Conservation (phyloP, 2,888 invertebrate genomes). For the Aleiodes testaceus region DNA sequence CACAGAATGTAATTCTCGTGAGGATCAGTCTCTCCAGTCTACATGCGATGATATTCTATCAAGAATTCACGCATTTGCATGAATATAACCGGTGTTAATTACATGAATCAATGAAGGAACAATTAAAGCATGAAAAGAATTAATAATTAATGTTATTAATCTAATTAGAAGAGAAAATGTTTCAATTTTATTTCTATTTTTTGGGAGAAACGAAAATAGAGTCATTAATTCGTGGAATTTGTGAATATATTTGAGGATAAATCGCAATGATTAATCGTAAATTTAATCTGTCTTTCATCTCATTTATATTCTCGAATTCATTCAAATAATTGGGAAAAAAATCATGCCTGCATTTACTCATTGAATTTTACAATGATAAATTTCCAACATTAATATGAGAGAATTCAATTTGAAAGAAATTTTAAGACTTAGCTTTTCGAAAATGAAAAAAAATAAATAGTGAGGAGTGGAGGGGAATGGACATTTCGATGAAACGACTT, state of each 20-base stretch:
- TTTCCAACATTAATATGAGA: background rate
- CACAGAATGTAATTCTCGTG: slow-evolving; percentile 53
- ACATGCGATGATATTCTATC: slow-evolving; percentile 61
- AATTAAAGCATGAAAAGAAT: slow-evolving; percentile 10
- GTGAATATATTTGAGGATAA: too few species aligned
- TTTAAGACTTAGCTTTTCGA: too few species aligned
- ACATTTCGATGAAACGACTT: too few species aligned
- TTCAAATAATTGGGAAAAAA: background rate
- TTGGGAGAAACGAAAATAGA: background rate
- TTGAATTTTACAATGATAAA: slow-evolving; percentile 15
- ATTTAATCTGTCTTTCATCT: too few species aligned
- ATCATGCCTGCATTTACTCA: background rate
- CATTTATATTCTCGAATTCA: too few species aligned
- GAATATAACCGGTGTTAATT: slow-evolving; percentile 47
- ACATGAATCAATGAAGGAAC: background rate
- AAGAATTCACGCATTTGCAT: slow-evolving; percentile 65
- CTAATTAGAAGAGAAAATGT: background rate
- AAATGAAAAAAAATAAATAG: too few species aligned
- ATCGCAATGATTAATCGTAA: too few species aligned
- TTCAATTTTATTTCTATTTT: background rate
- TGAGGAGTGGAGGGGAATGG: too few species aligned
- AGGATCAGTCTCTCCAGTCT: slow-evolving; percentile 55
- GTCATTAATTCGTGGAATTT: too few species aligned
- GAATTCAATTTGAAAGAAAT: background rate
- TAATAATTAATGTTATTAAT: background rate